Evolutionary conservation across 2,888 invertebrate genomes (phyloP), one percentile per base, ranked within the genome.

Genomic region (Drosophila kanekoi): DNA sequence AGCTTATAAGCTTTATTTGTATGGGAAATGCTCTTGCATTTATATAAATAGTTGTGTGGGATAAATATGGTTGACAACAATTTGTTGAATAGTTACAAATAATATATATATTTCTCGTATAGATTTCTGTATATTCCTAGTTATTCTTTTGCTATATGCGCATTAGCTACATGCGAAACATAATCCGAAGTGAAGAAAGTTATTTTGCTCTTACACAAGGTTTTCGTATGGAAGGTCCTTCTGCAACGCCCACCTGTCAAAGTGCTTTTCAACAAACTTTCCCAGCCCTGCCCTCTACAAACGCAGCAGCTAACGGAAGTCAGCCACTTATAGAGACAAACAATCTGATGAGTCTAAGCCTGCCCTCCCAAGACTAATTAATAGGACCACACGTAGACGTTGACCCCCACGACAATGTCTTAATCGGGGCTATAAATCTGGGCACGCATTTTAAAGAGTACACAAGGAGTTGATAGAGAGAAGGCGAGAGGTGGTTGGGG

Each of bases 361-460:
- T 41, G 16, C 14, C 38, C 38, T 14, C 57, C 75, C 38, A 64
- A 38, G 62, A 62, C 59, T 73, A 79, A 79, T 79, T 79, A 79
- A 77, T 69, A 58, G 73, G 78, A 78, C 80, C 78, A 77, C 78
- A 79, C 78, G 66, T 77, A 79, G 51, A 41, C 16, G 51, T 40
- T 60, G 72, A 76, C 63, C 73, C 63, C 61, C 69, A 72, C 63
- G 73, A 64, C 61, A 73, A 79, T 60, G 69, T 61, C 79, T 79
- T 79, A 79, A 80, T 79, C 81, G 72, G 44, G 45, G 67, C 49
- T 58, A 80, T 79, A 74, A 79, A 79, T 79, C 81, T 80, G 78
- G 52, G 79, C 81, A 77, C 67, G 81, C 79, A 79, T 77, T 79
- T 79, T 73, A 80, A 80, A 80, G 67, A 77, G 71, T 58, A 72